A percentile compares a stretch with the other conserved stretches of the same genome.
Evolutionary conservation across 2,888 invertebrate genomes (phyloP).

Genomic region (Choristoneura rosaceana): DNA sequence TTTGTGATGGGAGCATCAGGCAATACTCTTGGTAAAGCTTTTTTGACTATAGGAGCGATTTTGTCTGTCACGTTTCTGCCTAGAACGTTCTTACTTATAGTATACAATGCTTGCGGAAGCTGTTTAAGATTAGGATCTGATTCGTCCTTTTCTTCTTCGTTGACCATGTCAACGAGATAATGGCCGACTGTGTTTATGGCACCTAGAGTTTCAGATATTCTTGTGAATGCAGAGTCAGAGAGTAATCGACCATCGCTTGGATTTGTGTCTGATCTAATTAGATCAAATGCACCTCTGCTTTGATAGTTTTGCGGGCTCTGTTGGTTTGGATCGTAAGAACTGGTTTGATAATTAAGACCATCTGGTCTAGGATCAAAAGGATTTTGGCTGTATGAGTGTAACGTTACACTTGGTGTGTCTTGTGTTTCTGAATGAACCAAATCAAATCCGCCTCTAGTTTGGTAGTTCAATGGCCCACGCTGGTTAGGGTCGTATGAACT

Average conservation of each 20-base stretch:
- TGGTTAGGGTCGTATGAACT: slow-evolving; percentile 37
- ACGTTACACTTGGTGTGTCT: slow-evolving; percentile 46
- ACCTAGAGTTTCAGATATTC: slow-evolving; percentile 88
- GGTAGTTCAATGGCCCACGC: slow-evolving; percentile 8
- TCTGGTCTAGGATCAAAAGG: slow-evolving; percentile 44
- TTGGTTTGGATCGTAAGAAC: slow-evolving; percentile 41
- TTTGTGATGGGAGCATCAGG: slow-evolving; percentile 77
- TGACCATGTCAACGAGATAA: slow-evolving; percentile 93
- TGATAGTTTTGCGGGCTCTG: slow-evolving; percentile 59
- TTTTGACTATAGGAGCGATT: slow-evolving; percentile 89
- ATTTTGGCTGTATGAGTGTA: slow-evolving; percentile 38
- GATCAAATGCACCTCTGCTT: slow-evolving; percentile 60
- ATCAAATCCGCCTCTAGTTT: slow-evolving; percentile 32
- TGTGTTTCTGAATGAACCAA: slow-evolving; percentile 15
- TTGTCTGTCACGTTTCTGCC: slow-evolving; percentile 91
- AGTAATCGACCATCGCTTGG: slow-evolving; percentile 82
- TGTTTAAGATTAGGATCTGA: slow-evolving; percentile 73
- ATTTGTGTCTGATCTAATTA: slow-evolving; percentile 59
- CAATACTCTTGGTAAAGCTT: slow-evolving; percentile 74
- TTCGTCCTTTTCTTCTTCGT: slow-evolving; percentile 76
- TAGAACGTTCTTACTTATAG: slow-evolving; percentile 92
- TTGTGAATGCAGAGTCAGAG: slow-evolving; percentile 86
- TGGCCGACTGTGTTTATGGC: slow-evolving; percentile 94
- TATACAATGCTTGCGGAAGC: slow-evolving; percentile 90
- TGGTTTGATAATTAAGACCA: slow-evolving; percentile 42